Conservation (phyloP, 2,888 invertebrate species). For the Galerucella pusilla region DNA sequence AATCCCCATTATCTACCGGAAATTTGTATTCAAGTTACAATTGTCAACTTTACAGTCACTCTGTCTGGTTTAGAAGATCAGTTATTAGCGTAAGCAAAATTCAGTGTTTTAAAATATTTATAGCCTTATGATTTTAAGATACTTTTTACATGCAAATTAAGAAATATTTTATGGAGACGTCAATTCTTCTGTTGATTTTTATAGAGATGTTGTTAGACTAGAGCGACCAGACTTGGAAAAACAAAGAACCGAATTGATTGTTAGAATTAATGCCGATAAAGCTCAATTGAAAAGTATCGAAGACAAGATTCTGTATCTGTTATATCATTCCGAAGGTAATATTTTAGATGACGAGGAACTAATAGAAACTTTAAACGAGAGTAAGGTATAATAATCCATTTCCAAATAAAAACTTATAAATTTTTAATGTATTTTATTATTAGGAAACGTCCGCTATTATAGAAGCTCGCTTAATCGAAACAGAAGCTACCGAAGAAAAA, state of each 20-base stretch:
- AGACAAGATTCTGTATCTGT: constrained; percentile 86
- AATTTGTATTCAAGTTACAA: constrained; percentile 90
- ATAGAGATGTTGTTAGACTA: constrained; percentile 86
- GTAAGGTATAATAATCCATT: constrained; percentile 71
- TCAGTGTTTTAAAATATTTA: neutral
- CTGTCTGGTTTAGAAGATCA: constrained; percentile 92
- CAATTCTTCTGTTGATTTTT: constrained; percentile 44
- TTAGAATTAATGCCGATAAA: constrained; percentile 87
- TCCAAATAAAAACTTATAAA: neutral
- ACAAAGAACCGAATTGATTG: constrained; percentile 83
- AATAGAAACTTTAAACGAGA: constrained; percentile 89
- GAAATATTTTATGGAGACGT: too few relatives aligned
- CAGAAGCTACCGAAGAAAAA: constrained; percentile 87
- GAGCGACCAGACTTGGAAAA: constrained; percentile 90
- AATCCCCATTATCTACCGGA: constrained; percentile 96
- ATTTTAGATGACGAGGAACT: constrained; percentile 94
- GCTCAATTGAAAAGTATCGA: constrained; percentile 86
- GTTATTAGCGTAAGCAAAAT: constrained; percentile 79
- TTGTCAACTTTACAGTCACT: constrained; percentile 94
- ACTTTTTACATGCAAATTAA: too few relatives aligned
- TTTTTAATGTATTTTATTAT: neutral
- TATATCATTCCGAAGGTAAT: constrained; percentile 87
- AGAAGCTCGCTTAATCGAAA: constrained; percentile 85
- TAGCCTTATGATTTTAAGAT: too few relatives aligned
- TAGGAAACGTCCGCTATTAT: constrained; percentile 92